Conservation (phyloP, 2,797 vertebrate species). For the Microcaecilia unicolor region DNA sequence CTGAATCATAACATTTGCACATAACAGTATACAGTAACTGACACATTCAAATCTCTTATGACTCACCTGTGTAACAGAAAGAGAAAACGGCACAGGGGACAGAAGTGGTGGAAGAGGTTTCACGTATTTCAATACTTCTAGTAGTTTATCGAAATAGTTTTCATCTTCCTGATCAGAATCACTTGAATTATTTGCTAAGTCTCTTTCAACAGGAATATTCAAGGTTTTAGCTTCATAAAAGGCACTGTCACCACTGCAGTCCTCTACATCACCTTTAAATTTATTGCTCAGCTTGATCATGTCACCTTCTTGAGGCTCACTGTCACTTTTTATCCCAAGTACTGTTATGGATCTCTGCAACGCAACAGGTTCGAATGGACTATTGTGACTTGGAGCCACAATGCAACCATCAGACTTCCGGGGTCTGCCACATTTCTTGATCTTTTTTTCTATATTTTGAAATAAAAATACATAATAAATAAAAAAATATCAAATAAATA, state of each 20-base stretch:
- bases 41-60: background rate
- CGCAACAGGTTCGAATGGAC: slow-evolving; percentile 4
- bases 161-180: slow-evolving; percentile 1
- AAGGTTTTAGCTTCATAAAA: background rate
- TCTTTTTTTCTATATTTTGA: slow-evolving; percentile 2
- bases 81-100: slow-evolving; percentile 64
- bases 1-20: too few relatives aligned
- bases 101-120: slow-evolving; percentile 68
- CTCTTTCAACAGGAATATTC: background rate
- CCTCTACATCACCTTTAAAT: background rate
- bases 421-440: slow-evolving; percentile 2
- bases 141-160: slow-evolving; percentile 30
- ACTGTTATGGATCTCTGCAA: slow-evolving; percentile 10
- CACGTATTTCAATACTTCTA: slow-evolving; percentile 64
- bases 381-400: background rate
- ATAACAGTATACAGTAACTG: too few relatives aligned
- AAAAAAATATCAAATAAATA: background rate
- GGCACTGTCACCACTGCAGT: background rate
- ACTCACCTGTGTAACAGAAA: slow-evolving; percentile 40
- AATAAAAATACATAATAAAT: background rate
- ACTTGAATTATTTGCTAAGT: background rate
- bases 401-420: slow-evolving; percentile 1
- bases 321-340: slow-evolving; percentile 8
- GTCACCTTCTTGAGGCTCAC: background rate
- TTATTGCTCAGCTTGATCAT: background rate